Evolutionary conservation across 2,113 vertebrate genomes (phyloP).

Genomic region (Ictidomys tridecemlineatus): DNA sequence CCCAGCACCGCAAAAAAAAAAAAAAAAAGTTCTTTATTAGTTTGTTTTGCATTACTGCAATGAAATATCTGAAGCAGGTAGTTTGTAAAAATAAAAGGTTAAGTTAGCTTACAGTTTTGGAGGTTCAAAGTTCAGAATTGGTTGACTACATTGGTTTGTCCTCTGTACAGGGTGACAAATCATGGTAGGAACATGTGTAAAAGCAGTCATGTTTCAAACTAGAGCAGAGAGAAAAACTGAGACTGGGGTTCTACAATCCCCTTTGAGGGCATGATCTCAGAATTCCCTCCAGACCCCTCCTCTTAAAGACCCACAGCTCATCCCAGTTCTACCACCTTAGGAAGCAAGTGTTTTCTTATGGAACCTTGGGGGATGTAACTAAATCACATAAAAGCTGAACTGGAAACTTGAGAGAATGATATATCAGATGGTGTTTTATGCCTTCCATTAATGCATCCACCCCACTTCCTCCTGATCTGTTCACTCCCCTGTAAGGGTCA

Average conservation of each 20-base stretch:
- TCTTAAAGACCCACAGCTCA: not conserved
- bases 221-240: too few species aligned
- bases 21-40: not conserved
- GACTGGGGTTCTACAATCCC: too few species aligned
- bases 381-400: not conserved
- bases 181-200: not conserved
- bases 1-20: too few species aligned
- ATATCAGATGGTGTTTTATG: not conserved
- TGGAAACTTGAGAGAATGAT: not conserved
- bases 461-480: not conserved
- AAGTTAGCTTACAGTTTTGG: not conserved
- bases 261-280: not conserved
- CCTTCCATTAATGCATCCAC: not conserved
- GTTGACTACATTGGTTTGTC: not conserved
- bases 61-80: not conserved
- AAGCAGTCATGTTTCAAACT: not conserved
- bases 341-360: not conserved
- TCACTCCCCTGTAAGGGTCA: not conserved
- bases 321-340: not conserved
- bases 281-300: not conserved
- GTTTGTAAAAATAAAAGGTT: not conserved
- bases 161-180: not conserved
- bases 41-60: not conserved
- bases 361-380: not conserved
- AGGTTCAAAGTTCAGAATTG: not conserved